Percentiles rank a stretch among this genome's conserved stretches.
phyloP scores from a whole-genome alignment of 2,888 invertebrate genomes.

The Hoplodrina blanda region DNA sequence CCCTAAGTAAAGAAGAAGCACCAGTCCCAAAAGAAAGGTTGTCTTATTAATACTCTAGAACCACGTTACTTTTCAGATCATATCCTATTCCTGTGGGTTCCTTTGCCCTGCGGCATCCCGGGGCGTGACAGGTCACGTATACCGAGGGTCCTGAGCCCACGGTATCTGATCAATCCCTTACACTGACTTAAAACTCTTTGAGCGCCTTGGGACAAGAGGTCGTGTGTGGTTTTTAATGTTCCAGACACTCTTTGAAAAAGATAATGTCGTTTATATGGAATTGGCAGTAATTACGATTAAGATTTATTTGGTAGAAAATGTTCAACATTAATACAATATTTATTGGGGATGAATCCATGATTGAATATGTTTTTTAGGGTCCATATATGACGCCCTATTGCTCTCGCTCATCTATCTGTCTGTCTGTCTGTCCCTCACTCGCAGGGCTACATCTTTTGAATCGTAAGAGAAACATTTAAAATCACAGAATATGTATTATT shows the following conservation, averaged over 20 bases:
- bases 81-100: constrained; percentile 55
- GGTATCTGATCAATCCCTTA: constrained; percentile 53
- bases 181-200: constrained; percentile 53
- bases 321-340: not conserved
- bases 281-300: constrained; percentile 6
- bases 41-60: constrained; percentile 25
- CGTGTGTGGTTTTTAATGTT: constrained; percentile 48
- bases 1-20: no score
- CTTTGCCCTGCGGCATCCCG: constrained; percentile 42
- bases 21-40: not conserved
- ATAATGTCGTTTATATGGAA: constrained; percentile 11
- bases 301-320: not conserved
- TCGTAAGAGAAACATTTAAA: no score
- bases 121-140: constrained; percentile 59
- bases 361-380: no score
- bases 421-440: no score
- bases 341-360: no score
- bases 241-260: constrained; percentile 1
- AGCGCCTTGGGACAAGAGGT: constrained; percentile 36
- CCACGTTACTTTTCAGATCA: constrained; percentile 37
- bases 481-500: no score
- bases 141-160: constrained; percentile 32
- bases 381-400: no score
- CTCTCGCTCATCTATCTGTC: no score
- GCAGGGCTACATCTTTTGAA: no score